phyloP scores from a whole-genome alignment of 2,113 vertebrate species.

The Urocolius indicus region DNA sequence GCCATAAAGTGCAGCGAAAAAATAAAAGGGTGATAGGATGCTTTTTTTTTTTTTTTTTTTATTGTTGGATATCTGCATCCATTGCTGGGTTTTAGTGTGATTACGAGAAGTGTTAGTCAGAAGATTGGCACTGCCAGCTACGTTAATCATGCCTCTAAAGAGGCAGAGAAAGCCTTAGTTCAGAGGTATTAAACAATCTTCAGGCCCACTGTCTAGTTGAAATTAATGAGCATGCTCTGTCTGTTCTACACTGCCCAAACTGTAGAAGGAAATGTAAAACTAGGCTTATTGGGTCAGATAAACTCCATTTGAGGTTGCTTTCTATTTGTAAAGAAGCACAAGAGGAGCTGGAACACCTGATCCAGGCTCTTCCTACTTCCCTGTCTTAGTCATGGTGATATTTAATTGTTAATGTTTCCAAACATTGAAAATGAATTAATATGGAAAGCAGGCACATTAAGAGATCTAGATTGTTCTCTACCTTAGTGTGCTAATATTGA shows the following conservation, averaged over 20 bases:
- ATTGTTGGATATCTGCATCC: neutral
- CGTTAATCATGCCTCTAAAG: neutral
- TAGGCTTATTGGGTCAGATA: neutral
- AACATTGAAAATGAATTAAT: slow-evolving; percentile 17
- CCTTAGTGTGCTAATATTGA: slow-evolving; percentile 15
- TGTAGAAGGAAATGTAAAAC: neutral
- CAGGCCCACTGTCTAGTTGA: neutral
- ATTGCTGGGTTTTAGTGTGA: neutral
- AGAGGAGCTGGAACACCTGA: neutral
- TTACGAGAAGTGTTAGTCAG: neutral
- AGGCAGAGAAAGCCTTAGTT: neutral
- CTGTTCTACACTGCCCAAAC: neutral
- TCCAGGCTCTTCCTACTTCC: neutral
- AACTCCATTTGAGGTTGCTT: neutral
- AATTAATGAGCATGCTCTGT: slow-evolving; percentile 17
- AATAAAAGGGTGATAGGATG: neutral
- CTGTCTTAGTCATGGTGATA: neutral
- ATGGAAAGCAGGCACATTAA: slow-evolving; percentile 5
- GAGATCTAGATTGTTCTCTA: neutral
- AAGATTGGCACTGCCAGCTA: neutral
- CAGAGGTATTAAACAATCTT: slow-evolving; percentile 13
- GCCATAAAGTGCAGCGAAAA: neutral
- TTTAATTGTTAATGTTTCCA: neutral
- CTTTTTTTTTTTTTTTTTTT: neutral
- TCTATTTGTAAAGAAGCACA: neutral